Percentiles rank a stretch among this genome's conserved stretches.
These are phyloP conservation scores for Bicyclus anynana DNA, from an alignment of 1,140 invertebrate genomes.

Conservation along the genomic window DNA sequence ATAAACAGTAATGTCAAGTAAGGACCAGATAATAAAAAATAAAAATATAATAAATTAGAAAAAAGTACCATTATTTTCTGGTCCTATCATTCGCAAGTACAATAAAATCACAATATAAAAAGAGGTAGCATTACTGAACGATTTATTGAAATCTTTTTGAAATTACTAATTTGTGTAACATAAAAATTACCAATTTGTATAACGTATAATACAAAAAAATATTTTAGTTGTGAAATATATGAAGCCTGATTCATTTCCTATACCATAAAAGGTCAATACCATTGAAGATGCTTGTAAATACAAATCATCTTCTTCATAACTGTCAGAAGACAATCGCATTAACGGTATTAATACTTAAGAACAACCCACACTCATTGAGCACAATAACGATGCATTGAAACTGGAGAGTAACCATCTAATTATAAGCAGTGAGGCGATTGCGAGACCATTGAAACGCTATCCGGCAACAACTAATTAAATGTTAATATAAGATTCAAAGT, in stretches of 20 bases:
- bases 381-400: slow-evolving; percentile 46
- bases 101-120: no score
- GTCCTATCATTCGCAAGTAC: no score
- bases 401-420: slow-evolving; percentile 43
- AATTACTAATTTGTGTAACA: no score
- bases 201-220: no score
- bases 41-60: no score
- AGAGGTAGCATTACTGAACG: no score
- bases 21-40: no score
- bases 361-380: slow-evolving; percentile 14
- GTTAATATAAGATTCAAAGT: slow-evolving; percentile 29
- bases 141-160: no score
- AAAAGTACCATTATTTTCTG: no score
- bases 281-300: not conserved
- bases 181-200: no score
- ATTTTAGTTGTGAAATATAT: not conserved
- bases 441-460: slow-evolving; percentile 49
- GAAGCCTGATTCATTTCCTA: not conserved
- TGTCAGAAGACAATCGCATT: slow-evolving; percentile 17
- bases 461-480: slow-evolving; percentile 51
- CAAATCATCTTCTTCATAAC: not conserved
- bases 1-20: no score
- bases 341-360: slow-evolving; percentile 16
- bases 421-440: slow-evolving; percentile 44
- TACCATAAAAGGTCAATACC: not conserved